Percentiles rank a stretch among this genome's conserved stretches.
Evolutionary conservation across 2,113 vertebrate species (phyloP).

Genomic region (Zosterops pallidus): DNA sequence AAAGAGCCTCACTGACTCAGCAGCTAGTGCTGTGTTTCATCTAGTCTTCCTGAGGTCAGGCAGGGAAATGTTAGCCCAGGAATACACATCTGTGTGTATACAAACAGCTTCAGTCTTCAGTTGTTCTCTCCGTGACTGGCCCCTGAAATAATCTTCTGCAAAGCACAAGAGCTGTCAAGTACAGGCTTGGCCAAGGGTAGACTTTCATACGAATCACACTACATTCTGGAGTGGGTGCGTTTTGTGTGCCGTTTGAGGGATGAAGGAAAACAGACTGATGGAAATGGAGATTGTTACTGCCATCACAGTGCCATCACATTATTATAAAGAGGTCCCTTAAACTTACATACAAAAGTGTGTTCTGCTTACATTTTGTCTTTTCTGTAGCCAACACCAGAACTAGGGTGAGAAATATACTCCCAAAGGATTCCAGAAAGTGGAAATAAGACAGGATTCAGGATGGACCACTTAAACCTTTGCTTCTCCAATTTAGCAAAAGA

Average conservation of each 20-base stretch:
- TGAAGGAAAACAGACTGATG: not conserved
- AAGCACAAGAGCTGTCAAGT: not conserved
- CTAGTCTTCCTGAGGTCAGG: constrained; percentile 35
- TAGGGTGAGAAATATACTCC: not conserved
- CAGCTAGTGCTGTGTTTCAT: constrained; percentile 29
- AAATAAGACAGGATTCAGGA: not conserved
- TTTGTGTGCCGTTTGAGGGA: not conserved
- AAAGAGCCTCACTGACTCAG: constrained; percentile 24
- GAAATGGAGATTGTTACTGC: not conserved
- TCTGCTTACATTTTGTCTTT: not conserved
- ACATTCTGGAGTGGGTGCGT: not conserved
- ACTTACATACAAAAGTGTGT: not conserved
- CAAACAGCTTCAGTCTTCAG: not conserved
- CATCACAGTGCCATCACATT: not conserved
- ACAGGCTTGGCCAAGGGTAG: not conserved
- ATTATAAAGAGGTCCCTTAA: not conserved
- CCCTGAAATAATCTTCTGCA: not conserved
- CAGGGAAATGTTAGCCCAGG: not conserved
- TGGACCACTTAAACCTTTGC: not conserved
- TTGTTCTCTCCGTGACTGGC: not conserved
- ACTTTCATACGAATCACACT: not conserved
- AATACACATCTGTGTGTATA: constrained; percentile 11
- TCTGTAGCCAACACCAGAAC: not conserved
- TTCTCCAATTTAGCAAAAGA: not conserved
- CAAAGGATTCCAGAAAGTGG: not conserved